Evolutionary conservation across 2,888 invertebrate species (phyloP).

Genomic region (Lithophane ornitopus): DNA sequence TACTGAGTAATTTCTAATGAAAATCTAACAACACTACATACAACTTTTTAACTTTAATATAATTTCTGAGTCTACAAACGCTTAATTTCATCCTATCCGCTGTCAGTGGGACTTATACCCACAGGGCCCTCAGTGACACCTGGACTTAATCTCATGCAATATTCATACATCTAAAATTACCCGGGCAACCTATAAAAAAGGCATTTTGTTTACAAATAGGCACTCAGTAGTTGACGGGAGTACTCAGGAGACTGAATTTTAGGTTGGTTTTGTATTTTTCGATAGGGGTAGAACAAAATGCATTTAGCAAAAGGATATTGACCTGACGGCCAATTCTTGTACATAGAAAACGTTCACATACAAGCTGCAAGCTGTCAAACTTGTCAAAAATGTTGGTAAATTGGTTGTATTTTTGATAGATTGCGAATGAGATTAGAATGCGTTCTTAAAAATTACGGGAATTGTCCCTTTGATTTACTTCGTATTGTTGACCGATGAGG

Average conservation of each 20-base stretch:
- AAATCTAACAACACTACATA: background rate
- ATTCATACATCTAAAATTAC: slow-evolving; percentile 70
- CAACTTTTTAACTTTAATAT: background rate
- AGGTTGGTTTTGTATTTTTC: background rate
- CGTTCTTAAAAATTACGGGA: too few relatives aligned
- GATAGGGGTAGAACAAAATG: background rate
- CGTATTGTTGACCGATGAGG: background rate
- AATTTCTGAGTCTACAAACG: background rate
- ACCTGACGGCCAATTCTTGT: background rate
- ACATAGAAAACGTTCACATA: too few relatives aligned
- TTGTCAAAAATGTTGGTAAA: too few relatives aligned
- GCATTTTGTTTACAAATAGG: slow-evolving; percentile 47
- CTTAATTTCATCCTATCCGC: background rate
- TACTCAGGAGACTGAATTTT: slow-evolving; percentile 30
- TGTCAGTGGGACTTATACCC: slow-evolving; percentile 8
- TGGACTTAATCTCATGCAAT: slow-evolving; percentile 72
- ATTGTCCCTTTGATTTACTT: background rate
- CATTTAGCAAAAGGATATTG: background rate
- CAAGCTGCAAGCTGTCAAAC: too few relatives aligned
- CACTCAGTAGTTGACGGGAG: slow-evolving; percentile 36
- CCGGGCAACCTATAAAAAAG: slow-evolving; percentile 41
- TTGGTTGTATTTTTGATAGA: too few relatives aligned
- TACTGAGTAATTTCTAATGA: background rate
- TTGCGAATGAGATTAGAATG: too few relatives aligned
- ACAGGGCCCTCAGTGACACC: slow-evolving; percentile 53